Percentiles rank a stretch among this genome's conserved stretches.
phyloP scores from a whole-genome alignment of 1,140 invertebrate genomes.

The Caenorhabditis remanei region DNA sequence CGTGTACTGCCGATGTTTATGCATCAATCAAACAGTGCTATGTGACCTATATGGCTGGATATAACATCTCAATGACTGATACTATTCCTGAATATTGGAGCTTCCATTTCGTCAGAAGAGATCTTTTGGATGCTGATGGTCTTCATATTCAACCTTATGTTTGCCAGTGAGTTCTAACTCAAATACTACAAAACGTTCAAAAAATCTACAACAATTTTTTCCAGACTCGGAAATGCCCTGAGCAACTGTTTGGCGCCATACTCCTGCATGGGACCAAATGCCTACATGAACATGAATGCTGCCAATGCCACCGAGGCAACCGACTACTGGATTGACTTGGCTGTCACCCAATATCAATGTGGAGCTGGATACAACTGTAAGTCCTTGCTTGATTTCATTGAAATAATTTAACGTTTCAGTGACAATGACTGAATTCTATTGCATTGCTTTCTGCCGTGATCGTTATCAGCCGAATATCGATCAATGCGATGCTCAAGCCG shows the following conservation, averaged over 20 bases:
- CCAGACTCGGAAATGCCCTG: conserved; percentile 52
- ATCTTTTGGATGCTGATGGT: conserved; percentile 35
- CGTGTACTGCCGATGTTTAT: conserved; percentile 22
- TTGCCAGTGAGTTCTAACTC: conserved; percentile 41
- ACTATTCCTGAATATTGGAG: conserved; percentile 54
- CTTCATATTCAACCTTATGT: conserved; percentile 46
- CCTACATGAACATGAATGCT: conserved; percentile 15
- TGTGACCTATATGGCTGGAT: conserved; percentile 52
- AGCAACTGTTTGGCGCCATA: conserved; percentile 54
- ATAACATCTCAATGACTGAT: conserved; percentile 44
- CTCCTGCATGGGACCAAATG: conserved; percentile 36
- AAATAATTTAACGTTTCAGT: neutral
- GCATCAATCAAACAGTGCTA: conserved; percentile 50
- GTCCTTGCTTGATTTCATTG: neutral
- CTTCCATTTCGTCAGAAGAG: conserved; percentile 40
- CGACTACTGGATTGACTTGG: conserved; percentile 62
- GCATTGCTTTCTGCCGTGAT: conserved; percentile 53
- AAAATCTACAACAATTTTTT: neutral
- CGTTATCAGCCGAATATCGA: conserved; percentile 48
- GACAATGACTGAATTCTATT: conserved; percentile 53
- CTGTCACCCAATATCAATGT: conserved; percentile 54
- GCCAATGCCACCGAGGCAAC: conserved; percentile 52
- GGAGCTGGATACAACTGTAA: conserved; percentile 57
- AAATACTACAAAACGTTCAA: neutral
- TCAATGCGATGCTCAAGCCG: conserved; percentile 42